phyloP scores from a whole-genome alignment of 2,888 invertebrate genomes.

The Teinopalpus imperialis region DNA sequence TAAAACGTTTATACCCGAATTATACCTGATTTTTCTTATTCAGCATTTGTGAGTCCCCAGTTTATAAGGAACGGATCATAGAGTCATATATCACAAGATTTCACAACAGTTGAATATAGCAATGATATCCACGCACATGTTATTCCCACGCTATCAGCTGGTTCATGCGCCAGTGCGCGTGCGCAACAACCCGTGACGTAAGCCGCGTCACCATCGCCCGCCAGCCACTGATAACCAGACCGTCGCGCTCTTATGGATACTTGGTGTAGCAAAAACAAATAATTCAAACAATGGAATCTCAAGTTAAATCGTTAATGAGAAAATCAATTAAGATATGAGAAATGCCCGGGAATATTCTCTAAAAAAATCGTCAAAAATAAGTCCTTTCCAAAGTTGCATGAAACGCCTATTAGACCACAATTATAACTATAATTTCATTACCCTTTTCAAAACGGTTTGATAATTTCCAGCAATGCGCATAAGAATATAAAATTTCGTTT shows the following conservation, averaged over 20 bases:
- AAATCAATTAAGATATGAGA: neutral
- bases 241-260: slow-evolving; percentile 7
- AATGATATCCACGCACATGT: slow-evolving; percentile 48
- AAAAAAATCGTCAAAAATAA: too few relatives aligned
- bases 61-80: slow-evolving; percentile 6
- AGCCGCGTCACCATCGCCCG: slow-evolving; percentile 39
- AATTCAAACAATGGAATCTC: neutral
- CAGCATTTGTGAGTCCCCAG: slow-evolving; percentile 4
- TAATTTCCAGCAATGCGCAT: too few relatives aligned
- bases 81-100: slow-evolving; percentile 20
- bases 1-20: too few relatives aligned
- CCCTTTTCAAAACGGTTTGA: too few relatives aligned
- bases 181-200: slow-evolving; percentile 52
- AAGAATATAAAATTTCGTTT: too few relatives aligned
- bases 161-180: slow-evolving; percentile 63
- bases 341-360: too few relatives aligned
- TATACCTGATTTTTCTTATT: too few relatives aligned
- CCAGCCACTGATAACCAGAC: slow-evolving; percentile 33
- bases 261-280: neutral
- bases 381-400: too few relatives aligned
- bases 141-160: slow-evolving; percentile 76
- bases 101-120: slow-evolving; percentile 20
- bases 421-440: too few relatives aligned
- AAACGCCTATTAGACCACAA: too few relatives aligned
- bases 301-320: neutral